Conservation (phyloP, 2,888 invertebrate genomes). For the Pherbina coryleti region DNA sequence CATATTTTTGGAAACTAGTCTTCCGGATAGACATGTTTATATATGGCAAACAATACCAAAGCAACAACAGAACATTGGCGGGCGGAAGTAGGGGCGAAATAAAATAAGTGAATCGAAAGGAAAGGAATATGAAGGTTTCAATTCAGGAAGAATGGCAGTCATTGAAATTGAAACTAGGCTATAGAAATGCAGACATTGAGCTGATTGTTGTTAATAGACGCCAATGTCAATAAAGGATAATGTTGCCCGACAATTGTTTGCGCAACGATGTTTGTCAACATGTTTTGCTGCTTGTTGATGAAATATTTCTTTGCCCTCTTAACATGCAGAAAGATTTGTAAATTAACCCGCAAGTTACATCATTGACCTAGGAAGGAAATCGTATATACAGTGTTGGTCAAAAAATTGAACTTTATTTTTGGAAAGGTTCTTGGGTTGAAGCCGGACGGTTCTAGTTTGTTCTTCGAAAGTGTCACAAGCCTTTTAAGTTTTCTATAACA, state of each 20-base stretch:
- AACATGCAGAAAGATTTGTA: no score
- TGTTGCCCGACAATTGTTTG: conserved; percentile 23
- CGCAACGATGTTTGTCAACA: conserved; percentile 31
- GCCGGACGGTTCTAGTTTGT: no score
- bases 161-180: conserved; percentile 11
- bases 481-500: no score
- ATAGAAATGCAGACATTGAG: neutral
- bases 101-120: no score
- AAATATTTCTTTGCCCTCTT: neutral
- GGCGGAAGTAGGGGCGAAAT: neutral
- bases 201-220: conserved; percentile 30
- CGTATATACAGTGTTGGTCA: no score
- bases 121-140: neutral
- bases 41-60: neutral
- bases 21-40: neutral
- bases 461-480: no score
- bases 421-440: no score
- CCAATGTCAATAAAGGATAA: conserved; percentile 27
- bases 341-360: no score
- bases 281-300: neutral
- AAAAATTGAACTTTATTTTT: no score
- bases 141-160: neutral
- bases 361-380: no score
- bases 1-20: conserved; percentile 6
- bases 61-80: neutral